Conservation (phyloP, 2,113 vertebrate species). For the Glaucomys volans region DNA sequence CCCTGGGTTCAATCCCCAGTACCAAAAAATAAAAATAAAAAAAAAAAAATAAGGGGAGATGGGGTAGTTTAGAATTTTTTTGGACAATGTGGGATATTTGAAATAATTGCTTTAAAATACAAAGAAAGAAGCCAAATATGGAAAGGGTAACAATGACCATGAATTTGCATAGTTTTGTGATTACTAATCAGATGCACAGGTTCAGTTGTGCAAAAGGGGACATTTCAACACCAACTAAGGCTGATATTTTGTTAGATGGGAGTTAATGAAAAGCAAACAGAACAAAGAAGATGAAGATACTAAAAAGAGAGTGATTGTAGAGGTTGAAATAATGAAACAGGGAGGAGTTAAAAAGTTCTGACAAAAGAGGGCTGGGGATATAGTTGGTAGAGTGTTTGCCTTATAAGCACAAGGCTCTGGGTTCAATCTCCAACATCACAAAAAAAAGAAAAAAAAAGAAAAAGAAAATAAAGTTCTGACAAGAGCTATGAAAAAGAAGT, state of each 20-base stretch:
- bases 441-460: too few species aligned
- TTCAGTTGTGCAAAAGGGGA: background rate
- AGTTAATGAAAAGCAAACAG: background rate
- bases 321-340: background rate
- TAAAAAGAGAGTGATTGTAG: background rate
- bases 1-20: too few species aligned
- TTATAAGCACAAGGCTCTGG: too few species aligned
- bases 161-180: background rate
- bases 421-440: too few species aligned
- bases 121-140: background rate
- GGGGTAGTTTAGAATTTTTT: background rate
- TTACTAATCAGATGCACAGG: background rate
- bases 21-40: too few species aligned
- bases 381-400: too few species aligned
- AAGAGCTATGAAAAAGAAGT: background rate
- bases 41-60: background rate
- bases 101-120: background rate
- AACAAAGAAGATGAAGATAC: background rate
- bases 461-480: too few species aligned
- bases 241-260: background rate
- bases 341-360: background rate
- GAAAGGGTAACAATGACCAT: background rate
- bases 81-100: background rate
- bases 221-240: background rate
- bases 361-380: too few species aligned